Base-by-base conservation (phyloP, 2,113 vertebrate genomes). In the Puntigrus tetrazona region DNA sequence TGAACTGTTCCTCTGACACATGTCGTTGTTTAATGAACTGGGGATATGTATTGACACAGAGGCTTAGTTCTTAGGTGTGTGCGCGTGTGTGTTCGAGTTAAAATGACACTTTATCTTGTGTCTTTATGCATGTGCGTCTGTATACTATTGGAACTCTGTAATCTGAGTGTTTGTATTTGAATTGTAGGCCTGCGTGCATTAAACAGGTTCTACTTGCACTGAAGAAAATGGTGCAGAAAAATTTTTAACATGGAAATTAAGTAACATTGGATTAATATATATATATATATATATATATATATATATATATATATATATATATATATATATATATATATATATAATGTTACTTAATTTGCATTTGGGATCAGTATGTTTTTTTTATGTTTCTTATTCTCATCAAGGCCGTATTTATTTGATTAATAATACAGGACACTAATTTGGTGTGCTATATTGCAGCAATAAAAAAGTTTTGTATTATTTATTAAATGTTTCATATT, bases 1-100 rank as follows among this genome's bases (percentile, higher is more conserved):
- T 88, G 84, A 88, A 84, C 77, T 59, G 27, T 63, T 77, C 75
- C 81, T 85, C 87, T 84, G 76, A 76, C 85, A 73, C 75, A 76
- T 83, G 86, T 31, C 18, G 67, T 63, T 36, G 43, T 88, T 90
- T 88, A 84, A 82, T 88, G 78, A 88, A 79, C 82, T 87, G 63
- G 74, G 47, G 29, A 55, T 82, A 70, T 82, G 80, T 82, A 70
- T 70, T 55, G 80, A 82, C 63, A 82, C 29, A 55, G 22, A 55
- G 63, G 80, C 80, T 72, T 82, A 70, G 65, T 70, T 31, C 20
- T 70, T 52, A n/a, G 45, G 63, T 72, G 69, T 14, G 69, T 85
- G 78, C 65, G 13, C 41, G 27, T 25, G 77, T 52, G 61, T 41
- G n/a, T n/a, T n/a, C n/a, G 38, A 50, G 22, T 55, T 34, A 41